These are phyloP conservation scores for Mionectes macconnelli DNA, from an alignment of 2,113 vertebrate genomes.

Conservation along the genomic window DNA sequence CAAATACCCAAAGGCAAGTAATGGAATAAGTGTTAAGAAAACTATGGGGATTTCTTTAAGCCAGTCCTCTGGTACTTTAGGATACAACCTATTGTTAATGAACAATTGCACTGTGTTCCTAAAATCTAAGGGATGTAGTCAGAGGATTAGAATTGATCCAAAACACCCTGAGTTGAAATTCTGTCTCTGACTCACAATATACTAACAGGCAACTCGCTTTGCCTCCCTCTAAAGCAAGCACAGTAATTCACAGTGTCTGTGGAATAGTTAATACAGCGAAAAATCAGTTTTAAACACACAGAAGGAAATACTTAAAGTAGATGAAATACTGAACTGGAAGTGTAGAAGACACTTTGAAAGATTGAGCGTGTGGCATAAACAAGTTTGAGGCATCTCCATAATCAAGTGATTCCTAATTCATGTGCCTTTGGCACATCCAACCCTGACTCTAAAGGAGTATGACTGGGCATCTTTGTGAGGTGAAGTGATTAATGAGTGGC, in stretches of 20 bases:
- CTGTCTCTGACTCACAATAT: background rate
- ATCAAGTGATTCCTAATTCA: slow-evolving; percentile 41
- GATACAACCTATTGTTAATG: background rate
- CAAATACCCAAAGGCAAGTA: background rate
- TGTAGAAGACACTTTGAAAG: slow-evolving; percentile 11
- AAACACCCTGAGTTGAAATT: background rate
- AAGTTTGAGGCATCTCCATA: slow-evolving; percentile 42
- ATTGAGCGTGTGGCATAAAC: slow-evolving; percentile 22
- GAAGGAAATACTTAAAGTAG: background rate
- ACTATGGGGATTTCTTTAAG: background rate
- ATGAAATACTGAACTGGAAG: slow-evolving; percentile 21
- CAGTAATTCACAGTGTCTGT: background rate
- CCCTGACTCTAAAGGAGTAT: background rate
- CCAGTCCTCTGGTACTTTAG: background rate
- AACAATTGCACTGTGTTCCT: background rate
- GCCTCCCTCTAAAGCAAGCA: background rate
- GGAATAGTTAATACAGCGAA: background rate
- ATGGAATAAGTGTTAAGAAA: background rate
- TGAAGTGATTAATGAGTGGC: slow-evolving; percentile 1
- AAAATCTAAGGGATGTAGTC: background rate
- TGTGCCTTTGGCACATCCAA: slow-evolving; percentile 20
- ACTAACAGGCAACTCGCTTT: background rate
- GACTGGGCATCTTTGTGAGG: background rate
- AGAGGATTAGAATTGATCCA: background rate
- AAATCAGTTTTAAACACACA: background rate